Conservation (phyloP, 2,888 invertebrate species). For the Agrotis clavis region DNA sequence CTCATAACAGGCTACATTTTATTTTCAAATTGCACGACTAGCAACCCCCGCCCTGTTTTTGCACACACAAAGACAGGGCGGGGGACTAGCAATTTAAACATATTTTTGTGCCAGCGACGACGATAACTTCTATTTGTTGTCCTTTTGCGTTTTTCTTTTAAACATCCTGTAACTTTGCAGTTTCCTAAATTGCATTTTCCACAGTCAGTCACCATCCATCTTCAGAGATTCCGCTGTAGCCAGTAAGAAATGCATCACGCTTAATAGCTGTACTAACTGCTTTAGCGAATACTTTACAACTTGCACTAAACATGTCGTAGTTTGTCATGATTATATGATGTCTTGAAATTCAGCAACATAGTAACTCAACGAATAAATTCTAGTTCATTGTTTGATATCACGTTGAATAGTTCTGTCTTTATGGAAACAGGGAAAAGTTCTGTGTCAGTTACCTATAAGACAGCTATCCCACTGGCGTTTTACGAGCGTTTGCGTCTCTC, state of each 20-base stretch:
- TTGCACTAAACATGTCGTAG: neutral
- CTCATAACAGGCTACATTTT: too few species aligned
- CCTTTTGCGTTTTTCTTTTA: neutral
- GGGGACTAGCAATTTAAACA: too few species aligned
- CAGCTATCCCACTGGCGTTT: neutral
- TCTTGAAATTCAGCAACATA: neutral
- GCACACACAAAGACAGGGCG: too few species aligned
- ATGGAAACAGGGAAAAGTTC: too few species aligned
- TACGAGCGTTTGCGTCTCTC: too few species aligned
- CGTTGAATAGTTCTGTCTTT: too few species aligned
- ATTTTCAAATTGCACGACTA: too few species aligned
- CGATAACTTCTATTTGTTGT: neutral
- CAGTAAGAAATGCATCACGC: slow-evolving; percentile 23
- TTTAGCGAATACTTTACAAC: slow-evolving; percentile 4
- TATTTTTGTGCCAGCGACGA: neutral
- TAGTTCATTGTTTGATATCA: neutral
- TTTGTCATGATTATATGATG: neutral
- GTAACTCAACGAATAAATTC: neutral
- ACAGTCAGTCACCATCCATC: slow-evolving; percentile 9
- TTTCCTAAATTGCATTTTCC: neutral
- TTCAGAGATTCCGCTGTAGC: slow-evolving; percentile 1
- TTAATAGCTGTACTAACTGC: slow-evolving; percentile 3
- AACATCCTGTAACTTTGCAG: neutral
- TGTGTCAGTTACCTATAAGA: neutral
- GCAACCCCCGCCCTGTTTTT: too few species aligned